Base-by-base conservation (phyloP, 1,140 invertebrate genomes). In the Triops cancriformis region DNA sequence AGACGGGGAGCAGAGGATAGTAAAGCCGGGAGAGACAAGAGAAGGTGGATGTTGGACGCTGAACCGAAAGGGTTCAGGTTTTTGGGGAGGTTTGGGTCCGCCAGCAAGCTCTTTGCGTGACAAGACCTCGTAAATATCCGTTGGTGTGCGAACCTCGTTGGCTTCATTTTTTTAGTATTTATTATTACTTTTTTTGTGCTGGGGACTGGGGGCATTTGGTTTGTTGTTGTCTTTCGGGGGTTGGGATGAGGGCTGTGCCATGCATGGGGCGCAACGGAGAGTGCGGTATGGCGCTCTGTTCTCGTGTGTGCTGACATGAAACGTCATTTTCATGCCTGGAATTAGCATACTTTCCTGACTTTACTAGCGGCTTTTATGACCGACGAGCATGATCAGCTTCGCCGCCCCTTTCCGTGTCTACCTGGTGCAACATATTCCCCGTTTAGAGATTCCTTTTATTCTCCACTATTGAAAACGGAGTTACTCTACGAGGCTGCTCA, bases 291-390 rank as follows among this genome's bases (percentile, higher is more conserved):
- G 51, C 14, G 14, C 51, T 64, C 51, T 64, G 18, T 23, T 64
- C 51, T 64, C 51, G 51, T 64, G 51, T 64, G 51, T 64, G 51
- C 51, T 64, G 51, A 64, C 51, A 64, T 64, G 51, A 64, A 64
- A 64, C 51, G 51, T 64, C 51, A 64, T 64, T 64, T 64, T 64
- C 51, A 64, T 64, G 51, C 51, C 51, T 64, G 51, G 51, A 64
- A 64, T 64, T 64, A 64, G 51, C 51, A 64, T 64, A 64, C 51
- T 64, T 64, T 64, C 51, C n/a, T 64, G 51, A 64, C 51, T 18
- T 64, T 64, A 64, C 51, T 64, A 64, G 51, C 51, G 51, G 51
- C 51, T 64, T 64, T 64, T 64, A 64, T 64, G 51, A 64, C 51
- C 51, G 51, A 64, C 51, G 51, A 64, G 51, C 51, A 64, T 64